Percentiles rank a stretch among this genome's conserved stretches.
These are phyloP conservation scores for Torymus aiolomorphi DNA, from an alignment of 2,888 invertebrate species.

Conservation along the genomic window DNA sequence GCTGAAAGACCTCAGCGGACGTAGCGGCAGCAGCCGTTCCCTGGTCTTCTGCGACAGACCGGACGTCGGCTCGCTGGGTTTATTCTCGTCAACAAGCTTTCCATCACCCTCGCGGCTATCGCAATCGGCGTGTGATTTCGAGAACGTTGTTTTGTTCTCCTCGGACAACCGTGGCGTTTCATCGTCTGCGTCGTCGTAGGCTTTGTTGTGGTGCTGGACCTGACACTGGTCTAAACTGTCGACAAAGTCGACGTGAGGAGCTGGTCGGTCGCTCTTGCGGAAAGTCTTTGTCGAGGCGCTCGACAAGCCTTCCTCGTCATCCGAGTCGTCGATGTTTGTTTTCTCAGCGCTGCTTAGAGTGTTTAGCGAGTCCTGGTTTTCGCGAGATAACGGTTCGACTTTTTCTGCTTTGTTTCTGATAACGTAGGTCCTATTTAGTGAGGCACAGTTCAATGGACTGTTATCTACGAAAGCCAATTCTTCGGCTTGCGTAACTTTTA, in stretches of 20 bases:
- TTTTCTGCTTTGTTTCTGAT: not conserved
- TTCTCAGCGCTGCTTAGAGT: not conserved
- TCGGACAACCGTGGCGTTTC: too few relatives aligned
- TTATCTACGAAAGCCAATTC: not conserved
- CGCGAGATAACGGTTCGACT: not conserved
- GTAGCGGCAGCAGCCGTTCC: too few relatives aligned
- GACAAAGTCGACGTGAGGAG: not conserved
- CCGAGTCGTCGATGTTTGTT: constrained; percentile 4
- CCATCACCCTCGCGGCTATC: too few relatives aligned
- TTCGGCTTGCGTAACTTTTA: not conserved
- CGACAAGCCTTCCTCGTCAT: constrained; percentile 14
- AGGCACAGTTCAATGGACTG: not conserved
- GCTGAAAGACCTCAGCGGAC: too few relatives aligned
- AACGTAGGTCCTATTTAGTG: constrained; percentile 4
- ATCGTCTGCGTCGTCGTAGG: not conserved
- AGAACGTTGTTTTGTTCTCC: too few relatives aligned
- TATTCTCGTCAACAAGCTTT: too few relatives aligned
- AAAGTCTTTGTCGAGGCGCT: constrained; percentile 43
- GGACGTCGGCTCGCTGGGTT: too few relatives aligned
- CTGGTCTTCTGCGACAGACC: too few relatives aligned
- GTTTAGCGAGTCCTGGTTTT: not conserved
- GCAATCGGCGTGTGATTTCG: too few relatives aligned
- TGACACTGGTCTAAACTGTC: constrained; percentile 24
- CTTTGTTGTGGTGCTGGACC: not conserved
- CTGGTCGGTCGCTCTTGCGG: constrained; percentile 19